Evolutionary conservation across 2,888 invertebrate genomes (phyloP), one percentile per base, ranked within the genome.

Genomic region (Seira ritae): DNA sequence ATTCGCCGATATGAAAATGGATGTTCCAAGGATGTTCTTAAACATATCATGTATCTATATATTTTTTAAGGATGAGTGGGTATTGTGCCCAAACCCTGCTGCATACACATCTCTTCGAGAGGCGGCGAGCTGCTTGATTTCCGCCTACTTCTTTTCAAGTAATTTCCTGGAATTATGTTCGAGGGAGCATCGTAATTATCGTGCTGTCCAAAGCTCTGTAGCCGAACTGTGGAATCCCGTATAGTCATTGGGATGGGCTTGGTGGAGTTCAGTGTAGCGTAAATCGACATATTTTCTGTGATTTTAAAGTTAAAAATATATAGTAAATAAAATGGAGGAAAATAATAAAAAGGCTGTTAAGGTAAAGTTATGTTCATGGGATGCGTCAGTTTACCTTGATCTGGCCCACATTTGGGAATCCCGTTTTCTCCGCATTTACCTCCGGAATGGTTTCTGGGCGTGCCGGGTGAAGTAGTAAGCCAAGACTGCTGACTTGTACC

Each of bases 181-280:
- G 86, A 65, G 2, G 86, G 83, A 1, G 86, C 87, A 46, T 87
- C 87, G 65, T 87, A 87, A 69, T 87, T 87, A n/a, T 87, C 87
- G 65, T 79, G 50, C 60, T 85, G 85, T 12, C 84, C 86, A 78
- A 87, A 87, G 8, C 84, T 87, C 37, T 86, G 86, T 20, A 87
- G 79, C n/a, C 87, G 67, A 19, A 87, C 85, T 0, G 87, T 87
- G 1, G 85, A 84, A 60, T 87, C 86, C 50, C 87, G 74, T 19
- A 87, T 87, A 69, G 86, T 84, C 85, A 85, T 83, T 65, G 87
- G 86, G 22, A 87, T 87, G 2, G 84, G 81, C 37, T 87, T 86
- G 0, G 84, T 85, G 15, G 86, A 86, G 65, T 87, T 87, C 1
- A 87, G 55, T 0, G 87, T 87, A 0, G 87, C 87, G 50, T 87